A percentile compares a stretch with the other conserved stretches of the same genome.
phyloP scores from a whole-genome alignment of 1,140 invertebrate species.

The Frieseomelitta varia region DNA sequence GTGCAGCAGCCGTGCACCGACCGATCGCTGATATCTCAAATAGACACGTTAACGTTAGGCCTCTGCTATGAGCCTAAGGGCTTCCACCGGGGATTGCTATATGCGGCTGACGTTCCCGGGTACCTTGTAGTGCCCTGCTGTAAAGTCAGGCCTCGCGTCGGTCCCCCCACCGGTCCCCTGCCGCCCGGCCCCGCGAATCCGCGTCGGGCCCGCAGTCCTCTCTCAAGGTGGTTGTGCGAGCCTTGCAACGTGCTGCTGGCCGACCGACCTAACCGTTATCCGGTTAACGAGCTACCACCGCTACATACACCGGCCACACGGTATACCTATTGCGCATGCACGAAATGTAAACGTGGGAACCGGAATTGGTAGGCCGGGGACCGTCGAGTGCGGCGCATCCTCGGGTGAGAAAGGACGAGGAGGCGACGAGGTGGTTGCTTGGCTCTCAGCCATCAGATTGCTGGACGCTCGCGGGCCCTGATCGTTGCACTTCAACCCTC shows the following conservation, averaged over 20 bases:
- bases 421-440: slow-evolving; percentile 39
- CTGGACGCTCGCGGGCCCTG: not conserved
- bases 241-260: slow-evolving; percentile 61
- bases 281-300: slow-evolving; percentile 81
- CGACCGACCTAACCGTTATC: slow-evolving; percentile 78
- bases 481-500: slow-evolving; percentile 18
- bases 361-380: slow-evolving; percentile 77
- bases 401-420: slow-evolving; percentile 64
- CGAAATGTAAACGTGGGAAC: slow-evolving; percentile 83
- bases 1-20: slow-evolving; percentile 68
- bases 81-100: slow-evolving; percentile 54
- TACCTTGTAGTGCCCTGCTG: slow-evolving; percentile 64
- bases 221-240: slow-evolving; percentile 58
- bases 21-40: slow-evolving; percentile 75
- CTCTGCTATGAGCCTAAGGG: slow-evolving; percentile 65
- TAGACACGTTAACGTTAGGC: slow-evolving; percentile 72
- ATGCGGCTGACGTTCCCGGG: slow-evolving; percentile 53
- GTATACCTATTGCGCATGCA: slow-evolving; percentile 81
- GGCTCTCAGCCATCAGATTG: slow-evolving; percentile 22
- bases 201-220: slow-evolving; percentile 17
- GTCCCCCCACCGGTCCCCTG: not conserved
- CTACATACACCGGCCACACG: slow-evolving; percentile 69
- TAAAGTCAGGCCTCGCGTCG: slow-evolving; percentile 51
- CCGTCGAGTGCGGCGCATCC: slow-evolving; percentile 53
- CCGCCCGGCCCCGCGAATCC: not conserved